Evolutionary conservation across 1,140 invertebrate genomes (phyloP).

Genomic region (Prorops nasuta): DNA sequence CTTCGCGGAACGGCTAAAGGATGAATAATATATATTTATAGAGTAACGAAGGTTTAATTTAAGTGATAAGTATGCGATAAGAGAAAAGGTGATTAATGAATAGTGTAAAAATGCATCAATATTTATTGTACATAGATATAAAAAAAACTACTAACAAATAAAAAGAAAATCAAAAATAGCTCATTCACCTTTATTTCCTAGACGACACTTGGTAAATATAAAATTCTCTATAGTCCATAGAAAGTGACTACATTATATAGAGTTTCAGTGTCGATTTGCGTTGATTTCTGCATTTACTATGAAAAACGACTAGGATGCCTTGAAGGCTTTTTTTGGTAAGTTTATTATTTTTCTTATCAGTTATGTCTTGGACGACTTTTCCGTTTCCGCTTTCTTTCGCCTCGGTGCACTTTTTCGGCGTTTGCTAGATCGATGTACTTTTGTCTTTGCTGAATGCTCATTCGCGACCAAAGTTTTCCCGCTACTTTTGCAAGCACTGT

Average conservation of each 20-base stretch:
- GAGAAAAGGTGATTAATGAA: slow-evolving; percentile 44
- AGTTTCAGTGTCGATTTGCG: no score
- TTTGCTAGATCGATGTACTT: slow-evolving; percentile 49
- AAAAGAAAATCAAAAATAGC: slow-evolving; percentile 47
- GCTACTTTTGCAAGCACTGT: slow-evolving; percentile 42
- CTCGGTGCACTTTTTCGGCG: slow-evolving; percentile 39
- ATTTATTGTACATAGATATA: slow-evolving; percentile 59
- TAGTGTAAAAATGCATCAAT: slow-evolving; percentile 57
- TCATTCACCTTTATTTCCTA: background rate
- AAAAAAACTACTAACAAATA: slow-evolving; percentile 56
- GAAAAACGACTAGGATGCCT: no score
- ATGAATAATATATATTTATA: slow-evolving; percentile 43
- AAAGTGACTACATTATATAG: no score
- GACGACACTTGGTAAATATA: background rate
- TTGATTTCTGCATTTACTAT: no score
- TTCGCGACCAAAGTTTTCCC: slow-evolving; percentile 41
- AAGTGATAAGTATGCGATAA: slow-evolving; percentile 46
- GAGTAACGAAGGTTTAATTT: slow-evolving; percentile 15
- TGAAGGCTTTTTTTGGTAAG: no score
- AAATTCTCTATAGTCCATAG: background rate
- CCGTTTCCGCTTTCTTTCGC: slow-evolving; percentile 9
- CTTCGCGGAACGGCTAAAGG: slow-evolving; percentile 37
- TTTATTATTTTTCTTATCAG: no score
- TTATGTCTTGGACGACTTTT: no score
- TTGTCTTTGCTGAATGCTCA: slow-evolving; percentile 36